These are phyloP conservation scores for Coreius guichenoti DNA, from an alignment of 2,797 vertebrate species.

Conservation along the genomic window DNA sequence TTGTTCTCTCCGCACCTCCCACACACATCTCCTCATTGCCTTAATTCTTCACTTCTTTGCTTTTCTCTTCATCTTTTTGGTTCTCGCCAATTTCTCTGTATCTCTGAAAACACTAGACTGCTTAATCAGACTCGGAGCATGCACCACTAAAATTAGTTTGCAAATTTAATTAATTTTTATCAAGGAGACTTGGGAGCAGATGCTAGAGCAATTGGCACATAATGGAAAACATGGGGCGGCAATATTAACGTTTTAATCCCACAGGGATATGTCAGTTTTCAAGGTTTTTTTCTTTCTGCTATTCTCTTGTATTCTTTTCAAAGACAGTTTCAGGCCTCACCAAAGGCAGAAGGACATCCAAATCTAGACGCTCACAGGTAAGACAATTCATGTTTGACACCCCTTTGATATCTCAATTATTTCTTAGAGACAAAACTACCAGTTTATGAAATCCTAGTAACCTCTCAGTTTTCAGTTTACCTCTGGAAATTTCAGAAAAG, in stretches of 20 bases:
- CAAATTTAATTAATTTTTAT: constrained; percentile 87
- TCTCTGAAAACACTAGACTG: constrained; percentile 72
- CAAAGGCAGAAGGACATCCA: background rate
- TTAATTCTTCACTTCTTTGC: constrained; percentile 63
- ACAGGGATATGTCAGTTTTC: constrained; percentile 73
- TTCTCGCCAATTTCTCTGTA: constrained; percentile 46
- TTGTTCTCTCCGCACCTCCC: constrained; percentile 57
- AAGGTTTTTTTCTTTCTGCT: constrained; percentile 64
- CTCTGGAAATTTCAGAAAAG: background rate
- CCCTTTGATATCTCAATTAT: background rate
- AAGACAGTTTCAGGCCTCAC: constrained; percentile 5
- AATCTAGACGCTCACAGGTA: constrained; percentile 13
- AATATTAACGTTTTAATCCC: constrained; percentile 81
- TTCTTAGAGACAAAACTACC: background rate
- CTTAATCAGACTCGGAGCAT: constrained; percentile 77
- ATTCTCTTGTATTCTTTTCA: constrained; percentile 29
- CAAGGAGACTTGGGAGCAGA: constrained; percentile 81
- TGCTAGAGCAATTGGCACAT: constrained; percentile 82
- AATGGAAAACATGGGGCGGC: constrained; percentile 80
- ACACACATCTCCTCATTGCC: constrained; percentile 59
- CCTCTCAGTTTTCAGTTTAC: background rate
- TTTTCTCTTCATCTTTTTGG: constrained; percentile 43
- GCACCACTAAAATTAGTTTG: constrained; percentile 81
- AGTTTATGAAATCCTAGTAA: background rate
- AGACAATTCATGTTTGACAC: background rate